Conservation (phyloP, 1,140 invertebrate species). For the Saccostrea cuccullata region DNA sequence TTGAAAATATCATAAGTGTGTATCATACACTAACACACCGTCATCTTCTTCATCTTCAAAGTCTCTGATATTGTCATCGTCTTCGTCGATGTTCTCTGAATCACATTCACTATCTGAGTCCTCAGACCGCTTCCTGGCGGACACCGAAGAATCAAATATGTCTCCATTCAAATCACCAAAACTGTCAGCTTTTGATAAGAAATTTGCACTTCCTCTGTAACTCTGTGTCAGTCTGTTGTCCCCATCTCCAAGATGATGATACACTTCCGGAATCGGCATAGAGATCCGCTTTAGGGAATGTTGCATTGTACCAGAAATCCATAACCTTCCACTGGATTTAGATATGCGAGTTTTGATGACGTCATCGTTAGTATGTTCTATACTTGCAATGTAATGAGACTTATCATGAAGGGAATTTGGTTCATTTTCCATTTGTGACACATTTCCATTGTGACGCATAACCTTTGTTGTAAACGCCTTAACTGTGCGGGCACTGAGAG, state of each 20-base stretch:
- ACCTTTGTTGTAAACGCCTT: constrained; percentile 66
- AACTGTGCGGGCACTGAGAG: constrained; percentile 67
- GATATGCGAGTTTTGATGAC: constrained; percentile 46
- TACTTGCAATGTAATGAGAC: constrained; percentile 24
- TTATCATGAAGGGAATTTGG: background rate
- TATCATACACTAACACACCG: constrained; percentile 14
- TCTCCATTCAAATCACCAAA: constrained; percentile 45
- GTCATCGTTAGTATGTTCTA: constrained; percentile 55
- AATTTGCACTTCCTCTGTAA: constrained; percentile 34
- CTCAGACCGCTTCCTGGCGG: background rate
- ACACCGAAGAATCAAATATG: constrained; percentile 13
- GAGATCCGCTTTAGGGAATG: constrained; percentile 52
- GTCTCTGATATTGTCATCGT: background rate
- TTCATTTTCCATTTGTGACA: constrained; percentile 38
- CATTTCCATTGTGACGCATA: constrained; percentile 66
- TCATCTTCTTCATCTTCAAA: background rate
- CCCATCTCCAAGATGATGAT: background rate
- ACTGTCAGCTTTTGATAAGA: constrained; percentile 31
- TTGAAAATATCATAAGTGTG: constrained; percentile 11
- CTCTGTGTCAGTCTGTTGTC: constrained; percentile 35
- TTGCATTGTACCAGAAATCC: constrained; percentile 52
- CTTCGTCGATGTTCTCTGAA: background rate
- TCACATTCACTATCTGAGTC: background rate
- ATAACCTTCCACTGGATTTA: constrained; percentile 56
- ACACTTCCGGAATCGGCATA: constrained; percentile 36